Conservation (phyloP, 2,888 invertebrate species). For the Eurois occulta region DNA sequence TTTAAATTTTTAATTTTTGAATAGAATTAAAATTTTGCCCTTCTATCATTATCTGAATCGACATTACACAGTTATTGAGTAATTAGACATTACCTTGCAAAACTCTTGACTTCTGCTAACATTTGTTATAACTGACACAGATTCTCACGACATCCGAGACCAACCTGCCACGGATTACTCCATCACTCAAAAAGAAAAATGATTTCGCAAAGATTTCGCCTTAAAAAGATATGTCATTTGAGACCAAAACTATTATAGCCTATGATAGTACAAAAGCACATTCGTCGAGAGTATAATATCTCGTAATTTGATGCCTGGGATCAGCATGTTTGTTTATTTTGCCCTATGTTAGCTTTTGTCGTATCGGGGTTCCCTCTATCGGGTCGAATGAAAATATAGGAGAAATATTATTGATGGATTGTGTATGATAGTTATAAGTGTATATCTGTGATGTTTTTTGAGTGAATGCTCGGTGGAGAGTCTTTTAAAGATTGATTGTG, state of each 20-base stretch:
- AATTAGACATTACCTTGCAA: background rate
- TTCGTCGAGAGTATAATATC: constrained; percentile 64
- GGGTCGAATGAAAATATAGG: constrained; percentile 33
- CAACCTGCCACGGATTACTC: background rate
- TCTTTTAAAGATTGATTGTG: constrained; percentile 32
- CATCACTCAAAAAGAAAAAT: constrained; percentile 41
- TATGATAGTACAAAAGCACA: constrained; percentile 41
- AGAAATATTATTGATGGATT: constrained; percentile 38
- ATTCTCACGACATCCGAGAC: background rate
- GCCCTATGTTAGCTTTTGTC: constrained; percentile 55
- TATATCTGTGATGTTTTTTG: background rate
- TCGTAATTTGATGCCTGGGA: constrained; percentile 73
- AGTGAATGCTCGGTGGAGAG: background rate
- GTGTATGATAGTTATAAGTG: constrained; percentile 14
- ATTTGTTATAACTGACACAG: background rate
- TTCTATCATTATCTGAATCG: background rate
- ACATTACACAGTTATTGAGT: background rate
- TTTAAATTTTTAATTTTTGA: background rate
- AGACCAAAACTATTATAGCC: constrained; percentile 57
- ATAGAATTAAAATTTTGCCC: background rate
- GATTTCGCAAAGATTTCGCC: constrained; percentile 42
- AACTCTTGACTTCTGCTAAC: background rate
- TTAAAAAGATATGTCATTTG: constrained; percentile 57
- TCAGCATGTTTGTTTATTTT: constrained; percentile 71
- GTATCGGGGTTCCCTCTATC: constrained; percentile 27